These are phyloP conservation scores for Scelioninae gen. 1 DNA, from an alignment of 2,888 invertebrate species.

Conservation along the genomic window DNA sequence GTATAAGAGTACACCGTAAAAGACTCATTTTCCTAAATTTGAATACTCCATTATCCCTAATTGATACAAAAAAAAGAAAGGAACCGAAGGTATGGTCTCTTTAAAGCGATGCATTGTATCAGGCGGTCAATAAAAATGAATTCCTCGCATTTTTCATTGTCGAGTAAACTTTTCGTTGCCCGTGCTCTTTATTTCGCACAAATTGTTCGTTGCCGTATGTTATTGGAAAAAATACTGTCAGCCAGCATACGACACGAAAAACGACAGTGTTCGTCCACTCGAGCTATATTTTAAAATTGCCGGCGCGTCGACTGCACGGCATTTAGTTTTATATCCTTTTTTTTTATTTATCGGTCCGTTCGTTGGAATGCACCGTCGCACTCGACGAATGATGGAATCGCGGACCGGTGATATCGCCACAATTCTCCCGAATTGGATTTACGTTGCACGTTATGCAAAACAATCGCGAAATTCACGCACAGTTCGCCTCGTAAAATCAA, in stretches of 20 bases:
- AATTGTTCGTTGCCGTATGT: constrained; percentile 61
- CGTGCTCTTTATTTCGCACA: constrained; percentile 61
- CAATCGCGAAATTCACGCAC: constrained; percentile 49
- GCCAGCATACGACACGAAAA: constrained; percentile 65
- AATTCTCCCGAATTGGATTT: constrained; percentile 66
- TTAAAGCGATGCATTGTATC: constrained; percentile 39
- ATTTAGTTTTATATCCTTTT: constrained; percentile 67
- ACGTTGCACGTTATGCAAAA: constrained; percentile 61
- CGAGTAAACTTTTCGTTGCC: constrained; percentile 42
- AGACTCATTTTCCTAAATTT: constrained; percentile 3
- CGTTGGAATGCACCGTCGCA: constrained; percentile 68
- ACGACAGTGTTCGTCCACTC: constrained; percentile 62
- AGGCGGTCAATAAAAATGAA: constrained; percentile 54
- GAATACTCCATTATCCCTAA: constrained; percentile 6
- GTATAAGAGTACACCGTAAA: too few relatives aligned
- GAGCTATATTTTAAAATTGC: constrained; percentile 70
- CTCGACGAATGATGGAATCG: constrained; percentile 72
- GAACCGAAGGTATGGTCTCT: neutral
- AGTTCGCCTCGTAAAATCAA: constrained; percentile 57
- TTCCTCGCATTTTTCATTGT: constrained; percentile 43
- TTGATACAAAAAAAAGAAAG: constrained; percentile 6
- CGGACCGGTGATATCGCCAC: constrained; percentile 69
- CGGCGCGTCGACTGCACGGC: constrained; percentile 71
- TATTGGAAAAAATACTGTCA: constrained; percentile 70
- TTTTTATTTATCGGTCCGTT: constrained; percentile 69